These are phyloP conservation scores for Cenopis cana DNA, from an alignment of 2,888 invertebrate species.

Conservation along the genomic window DNA sequence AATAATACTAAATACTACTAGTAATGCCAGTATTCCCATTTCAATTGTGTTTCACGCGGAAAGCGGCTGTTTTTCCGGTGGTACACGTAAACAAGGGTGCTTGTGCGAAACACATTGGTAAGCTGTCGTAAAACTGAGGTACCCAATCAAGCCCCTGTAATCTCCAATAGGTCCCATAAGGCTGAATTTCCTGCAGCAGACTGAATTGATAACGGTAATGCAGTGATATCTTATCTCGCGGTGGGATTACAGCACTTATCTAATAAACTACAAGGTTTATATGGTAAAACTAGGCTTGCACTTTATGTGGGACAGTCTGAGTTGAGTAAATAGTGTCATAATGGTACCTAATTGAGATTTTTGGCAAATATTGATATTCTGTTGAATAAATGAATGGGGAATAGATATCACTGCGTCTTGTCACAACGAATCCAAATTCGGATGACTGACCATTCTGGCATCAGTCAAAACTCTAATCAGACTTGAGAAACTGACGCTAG, in stretches of 20 bases:
- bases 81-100: no score
- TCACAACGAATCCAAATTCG: not conserved
- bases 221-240: conserved; percentile 10
- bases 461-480: no score
- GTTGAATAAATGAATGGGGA: not conserved
- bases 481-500: no score
- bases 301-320: conserved; percentile 18
- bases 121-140: no score
- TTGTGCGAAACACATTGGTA: no score
- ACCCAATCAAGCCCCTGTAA: not conserved
- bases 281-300: conserved; percentile 13
- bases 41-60: no score
- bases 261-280: conserved; percentile 3
- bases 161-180: not conserved
- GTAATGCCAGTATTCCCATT: no score
- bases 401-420: not conserved
- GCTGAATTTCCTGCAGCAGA: not conserved
- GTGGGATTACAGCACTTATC: conserved; percentile 14
- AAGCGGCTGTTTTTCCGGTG: no score
- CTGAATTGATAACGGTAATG: conserved; percentile 14
- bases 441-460: no score
- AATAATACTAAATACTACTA: no score
- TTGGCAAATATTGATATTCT: not conserved
- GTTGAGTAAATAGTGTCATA: conserved; percentile 2
- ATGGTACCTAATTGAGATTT: not conserved